phyloP scores from a whole-genome alignment of 2,113 vertebrate species.

The Casuarius casuarius region DNA sequence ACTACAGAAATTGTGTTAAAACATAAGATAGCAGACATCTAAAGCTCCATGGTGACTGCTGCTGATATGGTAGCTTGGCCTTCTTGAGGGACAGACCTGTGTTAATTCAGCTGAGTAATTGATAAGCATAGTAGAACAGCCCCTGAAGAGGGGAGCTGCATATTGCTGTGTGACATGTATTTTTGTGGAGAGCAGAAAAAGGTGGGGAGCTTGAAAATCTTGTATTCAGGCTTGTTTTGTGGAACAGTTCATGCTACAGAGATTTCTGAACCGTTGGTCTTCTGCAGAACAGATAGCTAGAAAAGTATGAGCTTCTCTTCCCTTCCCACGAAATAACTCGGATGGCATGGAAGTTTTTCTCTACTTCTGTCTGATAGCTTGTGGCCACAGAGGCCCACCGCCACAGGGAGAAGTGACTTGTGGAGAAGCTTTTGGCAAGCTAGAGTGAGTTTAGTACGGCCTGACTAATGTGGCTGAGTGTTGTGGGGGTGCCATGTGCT shows the following conservation, averaged over 20 bases:
- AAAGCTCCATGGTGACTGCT: neutral
- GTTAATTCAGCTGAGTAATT: neutral
- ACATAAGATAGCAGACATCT: neutral
- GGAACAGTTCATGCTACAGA: neutral
- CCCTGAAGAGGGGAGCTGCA: neutral
- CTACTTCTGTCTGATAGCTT: neutral
- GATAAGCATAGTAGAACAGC: neutral
- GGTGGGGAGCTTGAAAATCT: neutral
- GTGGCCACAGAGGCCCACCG: neutral
- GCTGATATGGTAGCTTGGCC: neutral
- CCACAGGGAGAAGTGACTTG: neutral
- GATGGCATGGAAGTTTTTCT: neutral
- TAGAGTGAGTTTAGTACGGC: neutral
- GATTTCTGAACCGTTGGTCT: neutral
- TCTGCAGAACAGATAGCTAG: neutral
- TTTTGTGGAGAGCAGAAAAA: neutral
- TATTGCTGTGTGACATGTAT: neutral
- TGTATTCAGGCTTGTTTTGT: neutral
- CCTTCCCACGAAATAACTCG: neutral
- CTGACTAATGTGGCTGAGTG: neutral
- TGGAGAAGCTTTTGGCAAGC: neutral
- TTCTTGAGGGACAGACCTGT: neutral
- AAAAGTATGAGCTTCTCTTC: neutral
- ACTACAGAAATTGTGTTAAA: neutral
- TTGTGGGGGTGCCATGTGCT: neutral